phyloP scores from a whole-genome alignment of 2,113 vertebrate genomes.

The Hyla sarda region DNA sequence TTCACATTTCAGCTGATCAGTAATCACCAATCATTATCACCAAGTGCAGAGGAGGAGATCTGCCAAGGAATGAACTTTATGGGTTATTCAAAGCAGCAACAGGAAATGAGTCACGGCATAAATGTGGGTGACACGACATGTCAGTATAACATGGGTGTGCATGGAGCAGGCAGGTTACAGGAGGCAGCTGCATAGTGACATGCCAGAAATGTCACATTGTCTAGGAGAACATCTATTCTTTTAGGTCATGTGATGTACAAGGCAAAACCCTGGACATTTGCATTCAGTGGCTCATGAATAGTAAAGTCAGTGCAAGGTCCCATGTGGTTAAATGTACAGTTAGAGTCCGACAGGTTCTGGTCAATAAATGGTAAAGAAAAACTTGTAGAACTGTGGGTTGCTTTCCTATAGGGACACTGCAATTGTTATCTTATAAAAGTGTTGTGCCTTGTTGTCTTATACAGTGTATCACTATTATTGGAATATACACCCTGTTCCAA shows the following conservation, averaged over 20 bases:
- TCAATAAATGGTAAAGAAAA: no score
- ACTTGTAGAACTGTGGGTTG: no score
- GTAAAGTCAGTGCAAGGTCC: no score
- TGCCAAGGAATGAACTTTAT: neutral
- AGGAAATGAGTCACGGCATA: conserved; percentile 49
- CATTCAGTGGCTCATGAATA: no score
- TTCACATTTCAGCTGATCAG: neutral
- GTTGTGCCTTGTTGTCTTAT: no score
- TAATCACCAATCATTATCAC: conserved; percentile 1
- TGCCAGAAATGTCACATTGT: neutral
- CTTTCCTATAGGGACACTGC: no score
- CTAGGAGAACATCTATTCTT: neutral
- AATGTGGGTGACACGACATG: neutral
- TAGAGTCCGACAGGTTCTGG: no score
- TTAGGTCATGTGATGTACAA: neutral
- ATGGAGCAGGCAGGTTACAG: neutral
- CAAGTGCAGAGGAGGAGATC: neutral
- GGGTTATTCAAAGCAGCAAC: neutral
- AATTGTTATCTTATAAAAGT: no score
- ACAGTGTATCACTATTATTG: no score
- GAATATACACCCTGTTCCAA: no score
- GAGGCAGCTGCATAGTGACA: neutral
- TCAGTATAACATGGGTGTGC: conserved; percentile 13
- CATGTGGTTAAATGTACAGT: no score
- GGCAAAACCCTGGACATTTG: no score